Conservation (phyloP, 2,797 vertebrate genomes). For the Hirundo rustica region DNA sequence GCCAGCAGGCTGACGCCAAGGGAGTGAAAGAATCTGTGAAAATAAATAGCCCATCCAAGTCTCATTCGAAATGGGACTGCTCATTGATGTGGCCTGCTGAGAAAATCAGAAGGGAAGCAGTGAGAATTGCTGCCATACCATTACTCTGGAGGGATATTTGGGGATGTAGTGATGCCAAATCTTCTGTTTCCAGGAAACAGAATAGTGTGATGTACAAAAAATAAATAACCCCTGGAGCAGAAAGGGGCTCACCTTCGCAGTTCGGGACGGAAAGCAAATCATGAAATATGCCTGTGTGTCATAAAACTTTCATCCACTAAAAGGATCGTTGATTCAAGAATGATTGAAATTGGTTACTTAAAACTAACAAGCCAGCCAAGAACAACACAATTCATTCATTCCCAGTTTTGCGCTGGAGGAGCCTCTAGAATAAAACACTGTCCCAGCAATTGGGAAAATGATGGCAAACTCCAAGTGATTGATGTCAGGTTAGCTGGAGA, state of each 20-base stretch:
- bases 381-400: neutral
- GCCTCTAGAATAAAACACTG: neutral
- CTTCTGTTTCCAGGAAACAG: constrained; percentile 36
- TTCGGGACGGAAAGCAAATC: neutral
- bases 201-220: neutral
- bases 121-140: neutral
- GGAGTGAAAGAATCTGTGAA: neutral
- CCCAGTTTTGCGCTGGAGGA: neutral
- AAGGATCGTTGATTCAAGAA: neutral
- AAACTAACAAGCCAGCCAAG: neutral
- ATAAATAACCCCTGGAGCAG: constrained; percentile 15
- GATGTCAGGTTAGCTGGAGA: neutral
- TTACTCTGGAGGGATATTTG: constrained; percentile 22
- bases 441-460: neutral
- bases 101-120: constrained; percentile 21
- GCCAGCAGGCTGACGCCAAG: neutral
- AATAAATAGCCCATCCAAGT: neutral
- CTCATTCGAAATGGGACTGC: neutral
- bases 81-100: constrained; percentile 28
- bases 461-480: neutral
- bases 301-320: neutral
- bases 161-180: neutral
- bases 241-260: neutral
- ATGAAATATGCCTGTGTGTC: neutral
- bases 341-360: neutral